These are phyloP conservation scores for Centropus bengalensis DNA, from an alignment of 2,113 vertebrate genomes.

Conservation along the genomic window DNA sequence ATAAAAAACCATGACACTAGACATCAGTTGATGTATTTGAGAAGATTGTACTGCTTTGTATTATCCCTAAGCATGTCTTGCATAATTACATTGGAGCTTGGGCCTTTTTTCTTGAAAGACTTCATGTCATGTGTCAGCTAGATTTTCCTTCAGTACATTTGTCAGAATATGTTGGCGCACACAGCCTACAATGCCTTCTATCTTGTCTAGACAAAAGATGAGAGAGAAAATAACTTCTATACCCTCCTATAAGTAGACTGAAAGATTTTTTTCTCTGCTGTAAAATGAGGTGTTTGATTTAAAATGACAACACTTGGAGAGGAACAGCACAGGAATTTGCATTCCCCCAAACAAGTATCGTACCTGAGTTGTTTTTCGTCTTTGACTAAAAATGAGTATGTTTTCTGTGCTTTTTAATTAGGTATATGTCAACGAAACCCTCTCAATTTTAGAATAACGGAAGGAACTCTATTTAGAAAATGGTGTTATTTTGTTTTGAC, in stretches of 20 bases:
- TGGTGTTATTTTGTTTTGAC: not conserved
- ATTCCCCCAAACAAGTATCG: not conserved
- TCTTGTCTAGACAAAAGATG: constrained; percentile 17
- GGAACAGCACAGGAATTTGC: not conserved
- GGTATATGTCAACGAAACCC: not conserved
- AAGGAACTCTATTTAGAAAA: not conserved
- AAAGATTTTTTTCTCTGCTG: not conserved
- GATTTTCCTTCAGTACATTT: not conserved
- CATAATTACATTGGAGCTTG: not conserved
- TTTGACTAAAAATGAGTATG: not conserved
- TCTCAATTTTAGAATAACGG: not conserved
- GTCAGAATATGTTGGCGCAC: not conserved
- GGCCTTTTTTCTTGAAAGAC: not conserved
- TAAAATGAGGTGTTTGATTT: not conserved
- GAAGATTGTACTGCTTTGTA: not conserved
- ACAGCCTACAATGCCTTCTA: not conserved
- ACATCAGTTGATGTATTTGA: not conserved
- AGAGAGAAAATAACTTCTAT: not conserved
- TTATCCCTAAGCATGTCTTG: not conserved
- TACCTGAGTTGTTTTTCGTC: not conserved
- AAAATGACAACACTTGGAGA: not conserved
- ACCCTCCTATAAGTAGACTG: not conserved
- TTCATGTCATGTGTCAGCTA: not conserved
- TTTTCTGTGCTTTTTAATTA: not conserved
- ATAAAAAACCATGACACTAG: not conserved